These are phyloP conservation scores for Pristionchus japonicus DNA, from an alignment of 2,888 invertebrate species.

Conservation along the genomic window DNA sequence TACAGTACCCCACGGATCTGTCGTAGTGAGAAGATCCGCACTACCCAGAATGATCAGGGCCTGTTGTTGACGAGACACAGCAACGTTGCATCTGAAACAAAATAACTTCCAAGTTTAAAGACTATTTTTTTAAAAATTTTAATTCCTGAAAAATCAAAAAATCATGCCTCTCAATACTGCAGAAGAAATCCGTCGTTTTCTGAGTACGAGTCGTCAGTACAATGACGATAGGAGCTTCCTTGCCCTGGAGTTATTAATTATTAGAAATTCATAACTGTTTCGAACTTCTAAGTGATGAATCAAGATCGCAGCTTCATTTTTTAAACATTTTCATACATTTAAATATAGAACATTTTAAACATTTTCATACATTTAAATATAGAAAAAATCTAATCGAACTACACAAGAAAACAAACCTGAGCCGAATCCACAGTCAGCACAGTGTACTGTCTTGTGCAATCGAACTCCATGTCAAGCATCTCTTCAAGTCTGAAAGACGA, in stretches of 20 bases:
- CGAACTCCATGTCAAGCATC: not conserved
- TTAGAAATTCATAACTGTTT: too few species aligned
- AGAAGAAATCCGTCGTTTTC: not conserved
- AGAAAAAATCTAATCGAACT: too few species aligned
- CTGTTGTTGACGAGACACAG: not conserved
- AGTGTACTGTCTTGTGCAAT: not conserved
- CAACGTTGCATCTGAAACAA: not conserved
- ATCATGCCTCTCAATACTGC: not conserved
- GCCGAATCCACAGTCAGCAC: conserved; percentile 12
- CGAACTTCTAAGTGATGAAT: too few species aligned
- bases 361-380: too few species aligned
- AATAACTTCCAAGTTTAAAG: too few species aligned
- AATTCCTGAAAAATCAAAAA: too few species aligned
- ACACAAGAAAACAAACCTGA: not conserved
- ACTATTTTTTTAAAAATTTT: too few species aligned
- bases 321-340: too few species aligned
- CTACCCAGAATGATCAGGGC: not conserved
- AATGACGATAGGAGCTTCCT: conserved; percentile 16
- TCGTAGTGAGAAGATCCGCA: not conserved
- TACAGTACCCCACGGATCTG: not conserved
- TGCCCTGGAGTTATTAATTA: too few species aligned
- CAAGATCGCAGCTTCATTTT: too few species aligned
- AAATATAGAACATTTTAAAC: too few species aligned
- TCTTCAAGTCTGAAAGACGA: not conserved
- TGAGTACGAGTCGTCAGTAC: not conserved